Conservation (phyloP, 2,888 invertebrate genomes). For the Danaus chrysippus region DNA sequence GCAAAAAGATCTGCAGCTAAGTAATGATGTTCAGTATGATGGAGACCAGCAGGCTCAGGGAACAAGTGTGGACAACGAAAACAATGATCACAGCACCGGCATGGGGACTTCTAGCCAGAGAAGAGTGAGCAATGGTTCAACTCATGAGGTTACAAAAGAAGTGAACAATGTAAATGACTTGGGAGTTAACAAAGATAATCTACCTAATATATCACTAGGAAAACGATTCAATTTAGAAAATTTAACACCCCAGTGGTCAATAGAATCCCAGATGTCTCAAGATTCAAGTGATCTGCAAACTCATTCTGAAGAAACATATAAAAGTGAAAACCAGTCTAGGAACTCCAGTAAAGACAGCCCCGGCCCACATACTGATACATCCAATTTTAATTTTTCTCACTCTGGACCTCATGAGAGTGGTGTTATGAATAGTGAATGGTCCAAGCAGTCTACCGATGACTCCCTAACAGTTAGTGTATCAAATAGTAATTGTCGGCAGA, state of each 20-base stretch:
- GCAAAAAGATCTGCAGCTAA: conserved; percentile 37
- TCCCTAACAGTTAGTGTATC: conserved; percentile 40
- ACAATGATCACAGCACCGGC: conserved; percentile 39
- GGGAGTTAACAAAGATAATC: conserved; percentile 60
- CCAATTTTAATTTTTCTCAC: conserved; percentile 63
- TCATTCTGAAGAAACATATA: conserved; percentile 80
- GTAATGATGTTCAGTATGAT: conserved; percentile 25
- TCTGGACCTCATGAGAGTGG: conserved; percentile 49
- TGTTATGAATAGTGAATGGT: conserved; percentile 54
- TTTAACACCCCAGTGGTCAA: conserved; percentile 81
- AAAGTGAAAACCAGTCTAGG: conserved; percentile 79
- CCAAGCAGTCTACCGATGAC: conserved; percentile 49
- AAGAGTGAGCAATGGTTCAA: conserved; percentile 37
- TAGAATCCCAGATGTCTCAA: conserved; percentile 82
- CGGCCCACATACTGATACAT: conserved; percentile 60
- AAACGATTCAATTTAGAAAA: conserved; percentile 66
- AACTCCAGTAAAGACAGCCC: conserved; percentile 73
- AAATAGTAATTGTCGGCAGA: conserved; percentile 45
- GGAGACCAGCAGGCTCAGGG: conserved; percentile 38
- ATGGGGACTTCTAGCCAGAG: conserved; percentile 37
- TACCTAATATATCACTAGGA: conserved; percentile 68
- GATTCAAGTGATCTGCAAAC: conserved; percentile 81
- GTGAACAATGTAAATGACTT: conserved; percentile 61
- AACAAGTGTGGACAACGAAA: conserved; percentile 35
- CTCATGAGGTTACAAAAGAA: conserved; percentile 45